phyloP scores from a whole-genome alignment of 2,888 invertebrate species.

The Eretmocerus hayati region DNA sequence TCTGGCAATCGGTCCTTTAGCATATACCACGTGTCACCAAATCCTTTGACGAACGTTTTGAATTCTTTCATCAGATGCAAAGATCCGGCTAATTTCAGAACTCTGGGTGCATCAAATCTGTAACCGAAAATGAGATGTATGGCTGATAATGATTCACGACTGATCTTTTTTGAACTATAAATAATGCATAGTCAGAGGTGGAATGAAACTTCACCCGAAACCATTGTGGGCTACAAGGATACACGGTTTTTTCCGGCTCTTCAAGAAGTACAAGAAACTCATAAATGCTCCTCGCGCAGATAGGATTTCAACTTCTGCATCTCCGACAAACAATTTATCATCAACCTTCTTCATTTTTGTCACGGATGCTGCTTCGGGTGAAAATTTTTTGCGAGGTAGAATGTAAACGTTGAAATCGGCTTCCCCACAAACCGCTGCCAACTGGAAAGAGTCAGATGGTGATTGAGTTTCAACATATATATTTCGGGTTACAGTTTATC shows the following conservation, averaged over 20 bases:
- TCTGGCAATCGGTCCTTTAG: neutral
- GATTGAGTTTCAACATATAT: too few species aligned
- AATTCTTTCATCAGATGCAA: slow-evolving; percentile 10
- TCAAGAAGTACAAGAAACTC: slow-evolving; percentile 8
- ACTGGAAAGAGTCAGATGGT: slow-evolving; percentile 6
- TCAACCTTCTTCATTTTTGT: neutral
- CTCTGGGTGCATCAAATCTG: slow-evolving; percentile 3
- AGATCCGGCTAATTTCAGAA: slow-evolving; percentile 3
- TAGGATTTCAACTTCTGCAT: neutral
- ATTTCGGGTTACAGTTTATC: too few species aligned
- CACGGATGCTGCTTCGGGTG: neutral
- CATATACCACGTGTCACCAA: neutral
- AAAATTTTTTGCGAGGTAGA: neutral
- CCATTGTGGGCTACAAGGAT: slow-evolving; percentile 5
- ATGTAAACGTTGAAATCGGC: slow-evolving; percentile 2
- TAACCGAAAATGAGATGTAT: neutral
- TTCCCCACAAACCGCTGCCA: slow-evolving; percentile 1
- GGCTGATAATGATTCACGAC: neutral
- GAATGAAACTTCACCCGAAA: neutral
- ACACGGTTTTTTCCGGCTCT: slow-evolving; percentile 1
- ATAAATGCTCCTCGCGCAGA: slow-evolving; percentile 4
- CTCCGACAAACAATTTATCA: neutral
- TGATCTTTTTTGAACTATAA: neutral
- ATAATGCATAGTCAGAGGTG: neutral
- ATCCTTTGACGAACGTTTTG: slow-evolving; percentile 1